Base-by-base conservation (phyloP, 2,113 vertebrate genomes). In the Trogon surrucura region DNA sequence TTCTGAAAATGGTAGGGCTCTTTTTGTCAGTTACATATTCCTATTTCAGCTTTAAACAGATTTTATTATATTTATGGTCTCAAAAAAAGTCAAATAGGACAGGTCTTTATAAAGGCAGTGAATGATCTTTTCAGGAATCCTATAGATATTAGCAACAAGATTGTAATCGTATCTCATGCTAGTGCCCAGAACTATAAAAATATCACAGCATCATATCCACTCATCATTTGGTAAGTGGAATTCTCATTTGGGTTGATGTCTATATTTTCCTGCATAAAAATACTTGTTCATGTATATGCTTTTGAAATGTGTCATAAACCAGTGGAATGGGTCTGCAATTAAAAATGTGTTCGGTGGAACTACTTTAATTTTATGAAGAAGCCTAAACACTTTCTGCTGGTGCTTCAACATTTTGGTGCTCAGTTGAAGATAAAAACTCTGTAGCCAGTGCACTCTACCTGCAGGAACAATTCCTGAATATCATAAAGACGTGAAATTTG, bases 121-220 rank as follows among this genome's bases (percentile, higher is more conserved):
- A 54, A 18, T 64, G 74, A 66, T 93, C 71, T 93, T 89, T 93
- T 64, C 87, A 83, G 66, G 29, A 86, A 89, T 88, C 61, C 38
- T 79, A 41, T 41, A 81, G 67, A 62, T 91, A 67, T 34, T 79
- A 88, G 25, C 44, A 62, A 64, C 30, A 51, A 48, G 2, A 8
- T 16, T 81, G 11, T 67, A 50, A 25, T 56, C 2, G 3, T 70
- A 34, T 78, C 22, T 85, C 70, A 47, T 87, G 19, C 57, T 50
- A 60, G 30, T 45, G 21, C 21, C 22, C 27, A 66, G 45, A 83
- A 91, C 50, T 91, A 60, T 20, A 70, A 84, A 89, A 81, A 47
- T 57, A 47, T 41, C 14, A n/a, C 7, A 4, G 34, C 69, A 34
- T 74, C 26, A 8, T 50, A 45, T 36, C 18, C 19, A 36, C 11